Base-by-base conservation (phyloP, 1,140 invertebrate genomes). In the Eulimnadia texana region DNA sequence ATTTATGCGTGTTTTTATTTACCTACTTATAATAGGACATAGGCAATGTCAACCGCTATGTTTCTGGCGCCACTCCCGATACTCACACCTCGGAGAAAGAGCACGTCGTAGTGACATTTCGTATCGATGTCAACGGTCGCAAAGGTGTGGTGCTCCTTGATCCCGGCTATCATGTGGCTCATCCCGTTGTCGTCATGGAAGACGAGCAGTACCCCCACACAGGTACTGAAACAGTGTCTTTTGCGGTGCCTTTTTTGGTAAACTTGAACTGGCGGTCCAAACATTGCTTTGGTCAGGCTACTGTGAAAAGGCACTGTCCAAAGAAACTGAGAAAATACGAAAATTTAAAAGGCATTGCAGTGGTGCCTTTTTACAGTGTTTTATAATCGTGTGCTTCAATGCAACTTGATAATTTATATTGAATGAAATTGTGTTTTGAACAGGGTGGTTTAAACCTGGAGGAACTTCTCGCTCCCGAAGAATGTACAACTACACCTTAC, bases 111-210 rank as follows among this genome's bases (percentile, higher is more conserved):
- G 82, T 90, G 16, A 86, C 85, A 61, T 73, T 91, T 66, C 82
- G 82, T 66, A 78, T 94, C 54, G 69, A 77, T 58, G 80, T 93
- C 33, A 80, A 79, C 22, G 84, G 81, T 16, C 79, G 90, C 33
- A 70, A 72, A 0, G 90, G 89, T 11, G 75, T 88, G 20, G 73
- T 93, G 70, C 77, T 93, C 2, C 78, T 90, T 19, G 90, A 93
- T 74, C 88, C 90, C 0, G 91, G 91, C 9, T 94, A 93, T 72
- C 91, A 94, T 71, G 83, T 93, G 49, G 83, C 84, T 23, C 77
- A 86, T 42, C 85, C 87, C 19, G 79, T 93, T 50, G 88, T 88
- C 22, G 84, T 92, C 24, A 94, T 93, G 90, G 74, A 79, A 22
- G 90, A 93, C 71, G 77, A 83, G 55, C 73, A 76, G 25, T 89